Conservation (phyloP, 2,888 invertebrate species). For the Leistus spinibarbis region DNA sequence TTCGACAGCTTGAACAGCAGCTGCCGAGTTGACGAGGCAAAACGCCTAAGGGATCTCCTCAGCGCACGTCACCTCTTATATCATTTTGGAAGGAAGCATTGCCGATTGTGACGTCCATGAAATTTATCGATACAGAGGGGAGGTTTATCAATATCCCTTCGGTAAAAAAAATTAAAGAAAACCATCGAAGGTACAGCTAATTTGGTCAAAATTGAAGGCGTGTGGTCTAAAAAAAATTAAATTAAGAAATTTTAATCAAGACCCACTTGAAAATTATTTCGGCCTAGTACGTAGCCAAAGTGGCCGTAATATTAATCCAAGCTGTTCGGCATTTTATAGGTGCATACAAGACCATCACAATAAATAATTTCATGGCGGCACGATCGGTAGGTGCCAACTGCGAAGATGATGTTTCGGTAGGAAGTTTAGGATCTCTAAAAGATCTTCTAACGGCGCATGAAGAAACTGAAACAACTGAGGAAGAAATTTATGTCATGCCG, state of each 20-base stretch:
- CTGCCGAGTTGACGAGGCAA: neutral
- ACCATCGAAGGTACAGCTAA: constrained; percentile 1
- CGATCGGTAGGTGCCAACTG: constrained; percentile 32
- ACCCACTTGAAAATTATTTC: constrained; percentile 35
- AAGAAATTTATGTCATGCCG: too few species aligned
- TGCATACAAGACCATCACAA: constrained; percentile 25
- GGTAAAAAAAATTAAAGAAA: neutral
- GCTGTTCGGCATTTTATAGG: constrained; percentile 12
- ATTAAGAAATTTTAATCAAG: constrained; percentile 24
- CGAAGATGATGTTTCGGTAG: constrained; percentile 8
- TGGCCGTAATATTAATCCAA: constrained; percentile 24
- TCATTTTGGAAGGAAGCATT: neutral
- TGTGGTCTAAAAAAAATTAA: neutral
- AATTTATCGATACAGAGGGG: too few species aligned
- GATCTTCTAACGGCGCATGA: too few species aligned
- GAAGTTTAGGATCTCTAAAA: too few species aligned
- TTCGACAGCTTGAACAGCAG: constrained; percentile 1
- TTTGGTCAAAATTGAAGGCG: neutral
- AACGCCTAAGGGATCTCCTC: neutral
- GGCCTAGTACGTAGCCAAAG: constrained; percentile 28
- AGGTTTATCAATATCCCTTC: too few species aligned
- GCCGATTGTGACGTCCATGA: neutral
- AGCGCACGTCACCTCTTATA: neutral
- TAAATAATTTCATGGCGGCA: constrained; percentile 30
- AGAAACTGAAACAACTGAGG: too few species aligned